Evolutionary conservation across 2,113 vertebrate genomes (phyloP).

Genomic region (Cyrtonyx montezumae): DNA sequence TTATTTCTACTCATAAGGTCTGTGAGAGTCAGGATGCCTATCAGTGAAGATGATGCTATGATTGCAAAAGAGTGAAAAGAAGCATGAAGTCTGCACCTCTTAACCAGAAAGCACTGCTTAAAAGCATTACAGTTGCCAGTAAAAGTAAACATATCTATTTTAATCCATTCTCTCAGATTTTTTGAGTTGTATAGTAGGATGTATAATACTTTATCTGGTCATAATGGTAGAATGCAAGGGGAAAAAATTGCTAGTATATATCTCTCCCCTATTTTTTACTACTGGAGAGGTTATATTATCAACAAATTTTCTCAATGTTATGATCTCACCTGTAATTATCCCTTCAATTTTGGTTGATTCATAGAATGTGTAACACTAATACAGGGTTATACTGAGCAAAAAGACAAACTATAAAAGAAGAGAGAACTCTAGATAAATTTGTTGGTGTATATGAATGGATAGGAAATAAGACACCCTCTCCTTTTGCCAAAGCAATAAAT

Average conservation of each 20-base stretch:
- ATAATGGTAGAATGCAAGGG: neutral
- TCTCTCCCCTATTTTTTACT: constrained; percentile 7
- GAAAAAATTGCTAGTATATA: neutral
- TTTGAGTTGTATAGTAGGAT: neutral
- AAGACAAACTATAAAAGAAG: neutral
- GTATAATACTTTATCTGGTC: neutral
- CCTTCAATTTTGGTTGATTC: constrained; percentile 24
- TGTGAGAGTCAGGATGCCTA: neutral
- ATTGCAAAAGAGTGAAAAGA: constrained; percentile 26
- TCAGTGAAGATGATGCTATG: neutral
- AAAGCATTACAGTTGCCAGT: neutral
- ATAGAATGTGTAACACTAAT: neutral
- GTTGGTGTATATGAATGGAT: neutral
- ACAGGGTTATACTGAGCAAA: neutral
- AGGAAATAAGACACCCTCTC: neutral
- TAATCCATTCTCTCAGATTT: neutral
- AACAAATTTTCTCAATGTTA: neutral
- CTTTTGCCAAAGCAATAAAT: neutral
- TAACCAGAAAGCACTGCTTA: neutral
- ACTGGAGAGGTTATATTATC: neutral
- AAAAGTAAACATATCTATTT: constrained; percentile 18
- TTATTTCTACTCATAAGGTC: neutral
- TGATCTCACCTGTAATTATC: constrained; percentile 1
- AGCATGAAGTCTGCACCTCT: neutral
- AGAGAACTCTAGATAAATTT: neutral